Conservation (phyloP, 53 echinoderm and acorn worm genomes). For the Holothuria leucospilota region DNA sequence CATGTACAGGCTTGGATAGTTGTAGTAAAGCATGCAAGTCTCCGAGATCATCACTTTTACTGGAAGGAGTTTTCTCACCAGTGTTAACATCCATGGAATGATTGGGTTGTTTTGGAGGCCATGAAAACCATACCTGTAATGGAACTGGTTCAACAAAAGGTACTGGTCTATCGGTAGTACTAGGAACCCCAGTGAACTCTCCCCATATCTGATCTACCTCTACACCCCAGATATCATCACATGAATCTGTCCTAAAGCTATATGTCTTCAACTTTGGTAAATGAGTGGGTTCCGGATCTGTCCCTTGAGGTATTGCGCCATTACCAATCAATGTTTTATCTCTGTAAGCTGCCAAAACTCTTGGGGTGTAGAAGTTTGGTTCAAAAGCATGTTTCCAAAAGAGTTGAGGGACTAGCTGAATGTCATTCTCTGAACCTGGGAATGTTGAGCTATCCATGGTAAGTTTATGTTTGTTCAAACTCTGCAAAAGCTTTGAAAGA, state of each 20-base stretch:
- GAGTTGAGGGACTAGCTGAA: conserved; percentile 61
- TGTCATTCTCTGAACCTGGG: conserved; percentile 8
- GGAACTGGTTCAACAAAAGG: conserved; percentile 89
- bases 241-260: conserved; percentile 79
- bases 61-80: neutral
- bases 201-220: conserved; percentile 95
- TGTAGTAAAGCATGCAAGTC: conserved; percentile 82
- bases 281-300: neutral
- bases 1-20: conserved; percentile 62
- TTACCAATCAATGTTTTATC: conserved; percentile 1
- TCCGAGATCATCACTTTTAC: conserved; percentile 47
- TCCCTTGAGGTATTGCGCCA: neutral
- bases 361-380: conserved; percentile 78
- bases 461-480: conserved; percentile 73
- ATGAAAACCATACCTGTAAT: conserved; percentile 71
- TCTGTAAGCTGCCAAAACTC: conserved; percentile 15
- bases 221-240: conserved; percentile 85
- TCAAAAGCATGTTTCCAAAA: conserved; percentile 92
- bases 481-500: conserved; percentile 82
- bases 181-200: conserved; percentile 82
- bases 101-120: conserved; percentile 1
- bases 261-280: conserved; percentile 68
- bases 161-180: conserved; percentile 79
- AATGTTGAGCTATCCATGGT: conserved; percentile 47
- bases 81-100: neutral